A percentile compares a stretch with the other conserved stretches of the same genome.
Conservation (phyloP, 2,797 vertebrate species). For the Hephaestus fuliginosus region DNA sequence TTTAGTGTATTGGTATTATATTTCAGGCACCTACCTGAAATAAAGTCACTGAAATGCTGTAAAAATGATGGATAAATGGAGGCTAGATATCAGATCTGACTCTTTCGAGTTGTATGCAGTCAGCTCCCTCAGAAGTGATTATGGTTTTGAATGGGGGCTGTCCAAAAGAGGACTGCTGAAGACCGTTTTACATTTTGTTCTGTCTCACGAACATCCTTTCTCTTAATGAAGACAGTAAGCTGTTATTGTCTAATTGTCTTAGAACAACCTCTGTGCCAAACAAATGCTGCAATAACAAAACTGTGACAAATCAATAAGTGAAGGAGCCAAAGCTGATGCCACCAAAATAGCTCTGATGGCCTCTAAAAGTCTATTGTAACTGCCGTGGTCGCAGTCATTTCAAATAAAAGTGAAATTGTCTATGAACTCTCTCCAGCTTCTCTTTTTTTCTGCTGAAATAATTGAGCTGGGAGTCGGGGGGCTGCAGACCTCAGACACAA, state of each 20-base stretch:
- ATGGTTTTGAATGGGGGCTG: not conserved
- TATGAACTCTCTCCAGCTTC: conserved; percentile 55
- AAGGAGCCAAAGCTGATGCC: conserved; percentile 19
- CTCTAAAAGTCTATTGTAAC: conserved; percentile 55
- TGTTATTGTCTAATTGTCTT: not conserved
- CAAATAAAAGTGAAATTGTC: conserved; percentile 71
- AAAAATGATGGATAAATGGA: not conserved
- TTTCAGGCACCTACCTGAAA: not conserved
- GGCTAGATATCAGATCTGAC: not conserved
- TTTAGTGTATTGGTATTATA: not conserved
- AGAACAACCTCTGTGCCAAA: not conserved
- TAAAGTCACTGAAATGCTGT: not conserved
- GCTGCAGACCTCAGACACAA: conserved; percentile 71
- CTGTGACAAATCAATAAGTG: conserved; percentile 32
- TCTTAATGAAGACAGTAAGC: not conserved
- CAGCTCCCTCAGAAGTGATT: not conserved
- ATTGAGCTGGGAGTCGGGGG: conserved; percentile 64
- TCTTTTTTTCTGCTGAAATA: conserved; percentile 62
- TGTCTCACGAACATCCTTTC: not conserved
- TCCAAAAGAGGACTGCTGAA: not conserved
- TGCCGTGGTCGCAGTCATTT: conserved; percentile 55
- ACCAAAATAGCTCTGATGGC: conserved; percentile 44
- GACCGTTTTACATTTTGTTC: not conserved
- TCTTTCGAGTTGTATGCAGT: not conserved
- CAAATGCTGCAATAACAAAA: conserved; percentile 30